Percentiles rank a stretch among this genome's conserved stretches.
These are phyloP conservation scores for Drosophila anomalata DNA, from an alignment of 2,888 invertebrate species.

Conservation along the genomic window DNA sequence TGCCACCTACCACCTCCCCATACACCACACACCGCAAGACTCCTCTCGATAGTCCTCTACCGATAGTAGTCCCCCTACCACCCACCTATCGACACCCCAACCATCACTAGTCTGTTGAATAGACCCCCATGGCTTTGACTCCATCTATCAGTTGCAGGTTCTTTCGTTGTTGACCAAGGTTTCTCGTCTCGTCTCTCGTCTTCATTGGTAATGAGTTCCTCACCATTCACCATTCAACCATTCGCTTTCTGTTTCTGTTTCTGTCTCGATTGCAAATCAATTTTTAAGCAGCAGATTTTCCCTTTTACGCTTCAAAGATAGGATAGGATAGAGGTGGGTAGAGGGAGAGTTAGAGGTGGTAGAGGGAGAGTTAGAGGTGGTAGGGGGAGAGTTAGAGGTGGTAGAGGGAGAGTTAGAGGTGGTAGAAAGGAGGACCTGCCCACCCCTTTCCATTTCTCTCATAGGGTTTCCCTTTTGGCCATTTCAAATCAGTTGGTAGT, in stretches of 20 bases:
- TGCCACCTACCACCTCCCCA: not conserved
- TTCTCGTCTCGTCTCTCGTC: slow-evolving; percentile 1
- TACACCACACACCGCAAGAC: not conserved
- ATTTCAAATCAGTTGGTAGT: slow-evolving; percentile 2
- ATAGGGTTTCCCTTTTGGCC: not conserved
- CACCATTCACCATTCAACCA: not conserved
- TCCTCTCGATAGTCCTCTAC: too few relatives aligned
- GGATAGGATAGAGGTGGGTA: too few relatives aligned
- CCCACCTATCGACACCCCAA: not conserved
- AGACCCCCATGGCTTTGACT: not conserved
- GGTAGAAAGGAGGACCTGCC: too few relatives aligned
- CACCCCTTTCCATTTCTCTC: not conserved
- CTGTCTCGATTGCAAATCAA: slow-evolving; percentile 17
- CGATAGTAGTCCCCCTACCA: too few relatives aligned
- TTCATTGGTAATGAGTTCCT: slow-evolving; percentile 33
- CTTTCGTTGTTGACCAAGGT: not conserved
- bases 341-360: not conserved
- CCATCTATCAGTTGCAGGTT: slow-evolving; percentile 1
- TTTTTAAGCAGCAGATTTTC: slow-evolving; percentile 29
- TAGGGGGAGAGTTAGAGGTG: not conserved
- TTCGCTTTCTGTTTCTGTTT: slow-evolving; percentile 1
- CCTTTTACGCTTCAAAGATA: slow-evolving; percentile 3
- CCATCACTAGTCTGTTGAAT: not conserved
- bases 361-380: not conserved
- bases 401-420: not conserved